Evolutionary conservation across 2,113 vertebrate species (phyloP).

Genomic region (Zosterops borbonicus): DNA sequence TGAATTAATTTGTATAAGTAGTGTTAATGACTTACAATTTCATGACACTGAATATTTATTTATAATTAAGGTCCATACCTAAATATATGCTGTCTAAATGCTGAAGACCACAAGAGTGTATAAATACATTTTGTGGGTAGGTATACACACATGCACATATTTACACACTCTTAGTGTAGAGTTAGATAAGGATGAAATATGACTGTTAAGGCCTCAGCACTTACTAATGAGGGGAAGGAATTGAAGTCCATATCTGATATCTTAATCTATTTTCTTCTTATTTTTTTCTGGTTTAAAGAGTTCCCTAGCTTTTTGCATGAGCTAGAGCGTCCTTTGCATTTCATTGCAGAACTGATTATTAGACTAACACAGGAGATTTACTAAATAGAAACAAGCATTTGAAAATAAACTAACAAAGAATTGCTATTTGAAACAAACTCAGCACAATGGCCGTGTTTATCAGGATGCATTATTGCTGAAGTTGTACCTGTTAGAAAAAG

Average conservation of each 20-base stretch:
- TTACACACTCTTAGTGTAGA: neutral
- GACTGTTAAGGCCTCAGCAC: neutral
- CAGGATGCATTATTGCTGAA: neutral
- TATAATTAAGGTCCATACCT: neutral
- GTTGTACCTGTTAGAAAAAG: neutral
- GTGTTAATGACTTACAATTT: neutral
- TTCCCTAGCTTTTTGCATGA: neutral
- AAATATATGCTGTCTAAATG: neutral
- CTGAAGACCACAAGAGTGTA: neutral
- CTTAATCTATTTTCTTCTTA: neutral
- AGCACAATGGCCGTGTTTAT: neutral
- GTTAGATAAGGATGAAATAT: neutral
- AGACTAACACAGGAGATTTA: neutral
- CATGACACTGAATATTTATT: neutral
- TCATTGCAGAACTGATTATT: neutral
- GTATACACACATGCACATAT: rapidly evolving
- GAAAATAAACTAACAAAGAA: neutral
- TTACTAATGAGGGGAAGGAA: neutral
- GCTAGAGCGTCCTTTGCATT: neutral
- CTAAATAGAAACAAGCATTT: neutral
- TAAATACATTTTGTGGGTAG: neutral
- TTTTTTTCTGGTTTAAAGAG: neutral
- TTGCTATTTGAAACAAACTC: neutral
- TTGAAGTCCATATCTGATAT: neutral
- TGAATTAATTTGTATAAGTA: neutral